phyloP scores from a whole-genome alignment of 2,888 invertebrate genomes.

The Agriopis marginaria region DNA sequence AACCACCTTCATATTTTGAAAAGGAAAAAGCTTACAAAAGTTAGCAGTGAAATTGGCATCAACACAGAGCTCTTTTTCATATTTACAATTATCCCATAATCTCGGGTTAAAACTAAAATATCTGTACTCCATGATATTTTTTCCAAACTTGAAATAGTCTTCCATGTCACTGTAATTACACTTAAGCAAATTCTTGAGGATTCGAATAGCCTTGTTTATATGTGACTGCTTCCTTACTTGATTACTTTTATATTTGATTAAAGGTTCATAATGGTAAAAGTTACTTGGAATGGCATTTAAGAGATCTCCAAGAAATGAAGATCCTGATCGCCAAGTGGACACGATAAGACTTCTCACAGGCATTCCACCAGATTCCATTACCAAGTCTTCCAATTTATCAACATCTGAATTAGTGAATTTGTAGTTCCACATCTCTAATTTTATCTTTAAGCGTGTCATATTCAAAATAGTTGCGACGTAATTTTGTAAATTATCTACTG shows the following conservation, averaged over 20 bases:
- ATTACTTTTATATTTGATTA: constrained; percentile 92
- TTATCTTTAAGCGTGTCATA: constrained; percentile 70
- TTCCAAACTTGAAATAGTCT: constrained; percentile 92
- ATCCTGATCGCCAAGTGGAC: constrained; percentile 96
- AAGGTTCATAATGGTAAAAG: constrained; percentile 86
- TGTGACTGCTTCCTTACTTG: constrained; percentile 92
- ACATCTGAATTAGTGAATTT: constrained; percentile 71
- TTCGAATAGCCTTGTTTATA: constrained; percentile 88
- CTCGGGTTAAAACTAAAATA: constrained; percentile 94
- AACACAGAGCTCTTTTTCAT: constrained; percentile 80
- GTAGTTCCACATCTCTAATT: constrained; percentile 70
- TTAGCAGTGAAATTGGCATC: constrained; percentile 89
- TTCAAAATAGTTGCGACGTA: constrained; percentile 73
- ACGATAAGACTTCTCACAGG: constrained; percentile 92
- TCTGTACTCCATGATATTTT: constrained; percentile 87
- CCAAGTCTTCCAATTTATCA: constrained; percentile 88
- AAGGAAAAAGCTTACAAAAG: constrained; percentile 94
- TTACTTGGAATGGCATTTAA: constrained; percentile 92
- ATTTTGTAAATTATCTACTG: constrained; percentile 3
- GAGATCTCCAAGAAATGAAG: constrained; percentile 95
- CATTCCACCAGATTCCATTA: constrained; percentile 89
- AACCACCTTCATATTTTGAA: constrained; percentile 96
- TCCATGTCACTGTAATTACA: constrained; percentile 92
- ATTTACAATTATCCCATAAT: constrained; percentile 93
- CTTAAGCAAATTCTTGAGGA: constrained; percentile 90